These are phyloP conservation scores for Leucosticte australis DNA, from an alignment of 2,113 vertebrate genomes.

Conservation along the genomic window DNA sequence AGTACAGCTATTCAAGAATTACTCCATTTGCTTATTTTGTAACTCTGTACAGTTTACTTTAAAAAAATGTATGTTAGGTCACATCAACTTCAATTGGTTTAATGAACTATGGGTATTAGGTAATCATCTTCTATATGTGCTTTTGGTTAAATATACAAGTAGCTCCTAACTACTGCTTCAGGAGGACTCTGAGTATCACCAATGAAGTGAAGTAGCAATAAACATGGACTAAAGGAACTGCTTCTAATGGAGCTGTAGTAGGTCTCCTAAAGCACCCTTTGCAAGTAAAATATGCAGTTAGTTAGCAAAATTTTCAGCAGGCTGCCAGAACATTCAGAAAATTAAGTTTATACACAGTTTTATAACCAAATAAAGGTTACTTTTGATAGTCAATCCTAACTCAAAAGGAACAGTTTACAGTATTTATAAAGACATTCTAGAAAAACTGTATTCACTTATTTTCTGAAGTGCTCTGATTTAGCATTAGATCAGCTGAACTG, in stretches of 20 bases:
- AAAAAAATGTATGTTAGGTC: background rate
- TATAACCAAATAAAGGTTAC: background rate
- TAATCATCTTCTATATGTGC: background rate
- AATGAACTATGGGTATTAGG: background rate
- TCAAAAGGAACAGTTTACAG: background rate
- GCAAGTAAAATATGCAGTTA: background rate
- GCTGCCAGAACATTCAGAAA: conserved; percentile 1
- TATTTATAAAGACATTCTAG: background rate
- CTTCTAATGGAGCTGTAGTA: background rate
- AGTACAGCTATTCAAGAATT: conserved; percentile 11
- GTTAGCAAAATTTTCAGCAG: background rate
- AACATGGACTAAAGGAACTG: background rate
- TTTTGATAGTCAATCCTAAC: background rate
- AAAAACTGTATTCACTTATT: background rate
- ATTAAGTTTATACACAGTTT: background rate
- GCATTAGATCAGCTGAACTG: background rate
- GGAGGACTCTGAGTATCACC: background rate
- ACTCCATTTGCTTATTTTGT: background rate
- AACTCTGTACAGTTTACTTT: conserved; percentile 1
- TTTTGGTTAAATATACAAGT: background rate
- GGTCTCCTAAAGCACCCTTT: background rate
- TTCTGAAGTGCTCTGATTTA: conserved; percentile 1
- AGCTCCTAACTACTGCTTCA: background rate
- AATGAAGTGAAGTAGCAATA: background rate
- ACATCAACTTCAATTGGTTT: background rate